Evolutionary conservation across 2,797 vertebrate species (phyloP), one percentile per base, ranked within the genome.

Genomic region (Peromyscus melanophrys): DNA sequence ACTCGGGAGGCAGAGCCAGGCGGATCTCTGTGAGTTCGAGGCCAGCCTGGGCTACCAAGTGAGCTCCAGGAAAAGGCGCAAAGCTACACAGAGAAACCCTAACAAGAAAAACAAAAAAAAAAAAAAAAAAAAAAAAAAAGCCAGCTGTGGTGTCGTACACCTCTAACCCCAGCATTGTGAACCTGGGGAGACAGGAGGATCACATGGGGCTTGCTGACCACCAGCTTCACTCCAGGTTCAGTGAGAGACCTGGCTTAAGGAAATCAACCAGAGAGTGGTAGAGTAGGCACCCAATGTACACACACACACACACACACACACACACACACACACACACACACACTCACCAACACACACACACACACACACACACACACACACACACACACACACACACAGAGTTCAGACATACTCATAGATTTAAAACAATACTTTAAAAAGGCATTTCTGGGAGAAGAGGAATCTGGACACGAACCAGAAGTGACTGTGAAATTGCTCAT

Each of bases 381-480:
- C 83, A 37, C 31, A 3, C 37, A 46, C 37, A 13, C 16, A 8
- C 31, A 69, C 83, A 52, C 46, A 3, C 57, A 65, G 27, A 34
- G 16, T 23, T 40, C 80, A 40, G n/a, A 81, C 34, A 59, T 8
- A 8, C 46, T 10, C n/a, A 49, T 7, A n/a, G 1, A 29, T 59
- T 55, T 55, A 59, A 37, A 59, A 19, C 29, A 40, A 19, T 57
- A 29, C n/a, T 87, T 87, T 31, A 19, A 37, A 55, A 73, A 57
- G 37, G 0, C 37, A 34, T 75, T 40, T 43, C 49, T 0, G 2
- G 23, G 16, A 65, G 17, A 84, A 92, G 19, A 76, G 61, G 84
- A 77, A 88, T 81, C 61, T 87, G 27, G 96, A 86, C 69, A 40
- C 37, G 27, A 92, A 57, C 43, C 43, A 75, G 63, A 87, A 52